Base-by-base conservation (phyloP, 2,113 vertebrate species). In the Tricholaema leucomelas region DNA sequence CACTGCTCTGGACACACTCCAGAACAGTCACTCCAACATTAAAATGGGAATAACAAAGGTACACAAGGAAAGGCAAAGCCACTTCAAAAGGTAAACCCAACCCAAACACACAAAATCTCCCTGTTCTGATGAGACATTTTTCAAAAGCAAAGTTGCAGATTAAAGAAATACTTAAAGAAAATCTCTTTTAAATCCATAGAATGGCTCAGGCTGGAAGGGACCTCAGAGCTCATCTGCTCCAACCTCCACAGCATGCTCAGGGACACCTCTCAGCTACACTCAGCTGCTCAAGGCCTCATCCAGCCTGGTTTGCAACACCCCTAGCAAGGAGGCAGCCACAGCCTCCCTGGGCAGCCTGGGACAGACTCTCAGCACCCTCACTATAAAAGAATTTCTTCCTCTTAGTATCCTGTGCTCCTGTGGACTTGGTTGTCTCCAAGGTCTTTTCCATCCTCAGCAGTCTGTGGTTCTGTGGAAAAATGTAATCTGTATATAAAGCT, bases 61-160 rank as follows among this genome's bases (percentile, higher is more conserved):
- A 3, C 30, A 81, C 63, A 67, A 10, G 2, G 0, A 10, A 15
- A 67, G 2, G 5, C 27, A 31, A 28, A 40, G 15, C 13, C 9
- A 33, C 21, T 6, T 10, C 10, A 24, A 58, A 66, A 14, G 15
- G 27, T 27, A 7, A 19, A 8, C 2, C 4, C 6, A 24, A 0
- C 1, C 14, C 4, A 30, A 21, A 70, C 0, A 1, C 8, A 31
- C 6, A 66, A 10, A 12, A 35, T 20, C 27, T 19, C 44, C 36
- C 40, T 31, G 28, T 36, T 28, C 11, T 23, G 46, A 2, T 0
- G 10, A 40, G 12, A 10, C 2, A 15, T 35, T 56, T 31, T 31
- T 17, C 27, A 31, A 42, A 70, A 83, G 1, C 12, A 19, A 52
- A 76, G 15, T 69, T 40, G 4, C 1, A 50, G 8, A 73, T 28